A percentile compares a stretch with the other conserved stretches of the same genome.
phyloP scores from a whole-genome alignment of 2,888 invertebrate genomes.

The Selenia dentaria region DNA sequence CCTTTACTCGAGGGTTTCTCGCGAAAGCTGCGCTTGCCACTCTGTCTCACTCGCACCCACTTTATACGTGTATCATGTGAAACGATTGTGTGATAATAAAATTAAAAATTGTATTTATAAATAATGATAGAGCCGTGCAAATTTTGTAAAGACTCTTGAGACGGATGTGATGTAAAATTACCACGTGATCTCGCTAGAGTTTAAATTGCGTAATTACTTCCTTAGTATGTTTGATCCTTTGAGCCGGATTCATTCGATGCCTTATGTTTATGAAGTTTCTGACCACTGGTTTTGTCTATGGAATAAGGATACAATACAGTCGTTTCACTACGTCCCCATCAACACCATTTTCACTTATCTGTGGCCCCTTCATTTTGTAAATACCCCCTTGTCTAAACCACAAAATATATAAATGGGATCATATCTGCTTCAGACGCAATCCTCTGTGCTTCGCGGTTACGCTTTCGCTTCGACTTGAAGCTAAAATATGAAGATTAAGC shows the following conservation, averaged over 20 bases:
- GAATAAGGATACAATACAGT: slow-evolving; percentile 46
- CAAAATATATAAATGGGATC: slow-evolving; percentile 28
- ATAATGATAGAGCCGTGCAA: too few relatives aligned
- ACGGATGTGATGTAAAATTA: too few relatives aligned
- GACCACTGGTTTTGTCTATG: not conserved
- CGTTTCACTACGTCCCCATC: slow-evolving; percentile 41
- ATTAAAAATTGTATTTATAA: too few relatives aligned
- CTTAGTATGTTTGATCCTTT: too few relatives aligned
- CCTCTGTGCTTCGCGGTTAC: slow-evolving; percentile 57
- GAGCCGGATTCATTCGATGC: not conserved
- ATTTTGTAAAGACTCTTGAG: too few relatives aligned
- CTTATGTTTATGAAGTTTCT: too few relatives aligned
- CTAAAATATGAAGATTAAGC: slow-evolving; percentile 5
- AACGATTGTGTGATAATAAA: slow-evolving; percentile 51
- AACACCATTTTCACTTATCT: slow-evolving; percentile 49
- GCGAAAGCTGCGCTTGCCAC: slow-evolving; percentile 67
- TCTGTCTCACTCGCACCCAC: slow-evolving; percentile 46
- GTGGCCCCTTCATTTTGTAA: slow-evolving; percentile 46
- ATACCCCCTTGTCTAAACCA: slow-evolving; percentile 34
- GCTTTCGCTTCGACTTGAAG: slow-evolving; percentile 45
- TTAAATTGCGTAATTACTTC: too few relatives aligned
- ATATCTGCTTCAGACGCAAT: slow-evolving; percentile 41
- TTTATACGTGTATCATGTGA: slow-evolving; percentile 46
- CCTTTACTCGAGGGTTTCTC: slow-evolving; percentile 32
- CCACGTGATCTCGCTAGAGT: too few relatives aligned